A percentile compares a stretch with the other conserved stretches of the same genome.
Evolutionary conservation across 1,140 invertebrate genomes (phyloP).

Genomic region (Phenacoccus solenopsis): DNA sequence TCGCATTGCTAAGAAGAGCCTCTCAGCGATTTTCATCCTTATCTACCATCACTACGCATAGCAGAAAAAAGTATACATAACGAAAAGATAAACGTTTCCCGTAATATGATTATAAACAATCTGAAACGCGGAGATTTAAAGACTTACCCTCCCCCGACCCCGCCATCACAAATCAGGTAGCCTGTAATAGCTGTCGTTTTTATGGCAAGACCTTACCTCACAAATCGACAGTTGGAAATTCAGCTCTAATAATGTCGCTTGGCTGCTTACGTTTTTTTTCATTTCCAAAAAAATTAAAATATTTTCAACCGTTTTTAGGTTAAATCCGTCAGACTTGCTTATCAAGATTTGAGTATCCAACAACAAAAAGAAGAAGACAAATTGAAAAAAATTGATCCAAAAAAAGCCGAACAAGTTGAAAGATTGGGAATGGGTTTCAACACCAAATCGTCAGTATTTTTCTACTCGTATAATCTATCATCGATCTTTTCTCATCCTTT

Average conservation of each 20-base stretch:
- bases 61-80: too few relatives aligned
- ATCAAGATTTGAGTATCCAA: slow-evolving; percentile 68
- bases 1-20: too few relatives aligned
- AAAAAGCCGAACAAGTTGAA: slow-evolving; percentile 79
- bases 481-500: neutral
- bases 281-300: neutral
- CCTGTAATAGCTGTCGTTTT: too few relatives aligned
- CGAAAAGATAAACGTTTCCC: too few relatives aligned
- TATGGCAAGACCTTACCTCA: too few relatives aligned
- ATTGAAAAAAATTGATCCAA: slow-evolving; percentile 61
- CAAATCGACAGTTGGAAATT: neutral
- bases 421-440: slow-evolving; percentile 67
- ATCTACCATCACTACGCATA: too few relatives aligned
- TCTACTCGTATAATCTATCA: neutral
- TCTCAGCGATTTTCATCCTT: too few relatives aligned
- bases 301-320: slow-evolving; percentile 31
- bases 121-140: too few relatives aligned
- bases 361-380: slow-evolving; percentile 67
- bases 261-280: neutral
- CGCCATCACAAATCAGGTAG: too few relatives aligned
- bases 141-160: too few relatives aligned
- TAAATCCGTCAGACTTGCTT: slow-evolving; percentile 72
- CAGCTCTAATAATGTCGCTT: too few relatives aligned
- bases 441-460: slow-evolving; percentile 38
- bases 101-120: too few relatives aligned